A percentile compares a stretch with the other conserved stretches of the same genome.
Evolutionary conservation across 2,797 vertebrate species (phyloP).

Genomic region (Babyrousa celebensis): DNA sequence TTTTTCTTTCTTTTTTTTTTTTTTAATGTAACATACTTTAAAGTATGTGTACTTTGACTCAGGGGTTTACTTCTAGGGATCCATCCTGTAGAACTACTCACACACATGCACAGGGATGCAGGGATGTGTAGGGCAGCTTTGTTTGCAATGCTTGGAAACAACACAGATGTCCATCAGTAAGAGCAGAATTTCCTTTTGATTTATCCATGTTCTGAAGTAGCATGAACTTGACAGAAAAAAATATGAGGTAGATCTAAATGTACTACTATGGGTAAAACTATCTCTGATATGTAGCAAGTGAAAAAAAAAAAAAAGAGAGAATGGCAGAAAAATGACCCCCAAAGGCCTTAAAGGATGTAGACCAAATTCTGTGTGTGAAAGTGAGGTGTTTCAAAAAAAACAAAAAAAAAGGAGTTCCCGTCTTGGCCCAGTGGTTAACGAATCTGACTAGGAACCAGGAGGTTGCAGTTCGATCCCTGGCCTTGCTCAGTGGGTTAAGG

Average conservation of each 20-base stretch:
- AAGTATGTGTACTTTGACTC: conserved; percentile 18
- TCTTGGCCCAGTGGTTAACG: no score
- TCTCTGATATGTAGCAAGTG: conserved; percentile 1
- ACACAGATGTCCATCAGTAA: not conserved
- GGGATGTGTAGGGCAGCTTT: not conserved
- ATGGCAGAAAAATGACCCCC: not conserved
- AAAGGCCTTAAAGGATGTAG: not conserved
- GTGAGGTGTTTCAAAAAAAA: not conserved
- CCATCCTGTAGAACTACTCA: not conserved
- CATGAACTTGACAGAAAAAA: not conserved
- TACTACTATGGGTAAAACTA: conserved; percentile 23
- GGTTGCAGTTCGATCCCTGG: no score
- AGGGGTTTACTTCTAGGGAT: not conserved
- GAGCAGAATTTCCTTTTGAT: conserved; percentile 56
- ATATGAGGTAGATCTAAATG: not conserved
- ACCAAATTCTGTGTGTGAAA: not conserved
- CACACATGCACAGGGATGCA: not conserved
- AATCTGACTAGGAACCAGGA: no score
- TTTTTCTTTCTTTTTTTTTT: not conserved
- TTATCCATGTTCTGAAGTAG: conserved; percentile 37
- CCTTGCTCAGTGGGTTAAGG: no score
- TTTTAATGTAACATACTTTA: not conserved
- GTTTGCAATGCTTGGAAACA: conserved; percentile 25
- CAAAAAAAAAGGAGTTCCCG: no score
- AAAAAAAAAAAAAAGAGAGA: not conserved